Evolutionary conservation across 53 echinoderm and acorn worm genomes (phyloP).

Genomic region (Glandiceps talaboti): DNA sequence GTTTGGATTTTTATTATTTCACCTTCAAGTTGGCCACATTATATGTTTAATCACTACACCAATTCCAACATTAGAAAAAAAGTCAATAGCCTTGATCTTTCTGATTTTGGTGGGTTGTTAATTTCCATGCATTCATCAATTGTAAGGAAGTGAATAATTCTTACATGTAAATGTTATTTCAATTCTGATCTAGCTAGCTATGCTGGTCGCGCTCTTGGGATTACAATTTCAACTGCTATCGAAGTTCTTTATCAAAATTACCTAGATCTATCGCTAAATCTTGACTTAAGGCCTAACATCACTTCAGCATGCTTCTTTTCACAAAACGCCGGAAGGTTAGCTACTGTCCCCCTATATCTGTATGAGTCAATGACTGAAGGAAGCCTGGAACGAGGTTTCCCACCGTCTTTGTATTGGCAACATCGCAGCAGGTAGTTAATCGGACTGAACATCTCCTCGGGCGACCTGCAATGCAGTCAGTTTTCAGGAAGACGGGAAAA

Average conservation of each 20-base stretch:
- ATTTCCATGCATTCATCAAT: too few relatives aligned
- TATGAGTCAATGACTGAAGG: neutral
- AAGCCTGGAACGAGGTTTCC: neutral
- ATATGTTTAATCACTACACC: too few relatives aligned
- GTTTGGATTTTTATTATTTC: too few relatives aligned
- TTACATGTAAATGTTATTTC: too few relatives aligned
- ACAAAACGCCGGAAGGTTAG: neutral
- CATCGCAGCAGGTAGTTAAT: neutral
- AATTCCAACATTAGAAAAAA: too few relatives aligned
- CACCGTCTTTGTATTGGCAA: neutral
- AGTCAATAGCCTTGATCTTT: too few relatives aligned
- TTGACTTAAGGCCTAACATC: neutral
- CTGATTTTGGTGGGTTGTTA: too few relatives aligned
- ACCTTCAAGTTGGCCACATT: too few relatives aligned
- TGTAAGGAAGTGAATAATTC: too few relatives aligned
- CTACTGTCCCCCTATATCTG: neutral
- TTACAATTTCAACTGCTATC: neutral
- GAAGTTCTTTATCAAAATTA: neutral
- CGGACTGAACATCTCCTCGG: neutral
- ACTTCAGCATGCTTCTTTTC: neutral
- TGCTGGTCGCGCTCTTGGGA: too few relatives aligned
- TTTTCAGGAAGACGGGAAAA: too few relatives aligned
- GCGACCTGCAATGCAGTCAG: neutral
- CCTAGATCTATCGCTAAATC: neutral
- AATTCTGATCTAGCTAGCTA: too few relatives aligned